These are phyloP conservation scores for Drosophila sordidapex DNA, from an alignment of 2,888 invertebrate species.

Conservation along the genomic window DNA sequence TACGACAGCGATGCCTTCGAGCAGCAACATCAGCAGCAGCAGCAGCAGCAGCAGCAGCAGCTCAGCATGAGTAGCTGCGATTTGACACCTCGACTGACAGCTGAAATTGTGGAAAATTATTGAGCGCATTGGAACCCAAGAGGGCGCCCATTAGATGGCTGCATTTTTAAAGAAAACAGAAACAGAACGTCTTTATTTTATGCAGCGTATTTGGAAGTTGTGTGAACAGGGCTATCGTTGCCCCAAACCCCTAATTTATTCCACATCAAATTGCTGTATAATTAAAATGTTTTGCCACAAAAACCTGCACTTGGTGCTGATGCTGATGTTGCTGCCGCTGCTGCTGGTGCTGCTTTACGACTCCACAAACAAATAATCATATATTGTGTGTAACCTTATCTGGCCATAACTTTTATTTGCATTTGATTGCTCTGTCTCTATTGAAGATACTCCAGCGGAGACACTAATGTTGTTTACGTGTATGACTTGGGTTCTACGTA, in stretches of 20 bases:
- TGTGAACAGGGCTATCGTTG: conserved; percentile 59
- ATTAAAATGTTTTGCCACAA: conserved; percentile 58
- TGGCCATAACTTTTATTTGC: conserved; percentile 56
- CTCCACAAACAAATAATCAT: conserved; percentile 72
- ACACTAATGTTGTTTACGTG: conserved; percentile 31
- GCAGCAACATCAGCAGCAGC: conserved; percentile 26
- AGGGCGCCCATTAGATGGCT: conserved; percentile 76
- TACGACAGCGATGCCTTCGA: conserved; percentile 40
- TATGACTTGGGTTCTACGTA: background rate
- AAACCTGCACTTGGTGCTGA: conserved; percentile 45
- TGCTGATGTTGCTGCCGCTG: conserved; percentile 3
- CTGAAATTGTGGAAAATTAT: conserved; percentile 84
- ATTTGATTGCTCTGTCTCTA: conserved; percentile 32
- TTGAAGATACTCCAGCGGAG: conserved; percentile 16
- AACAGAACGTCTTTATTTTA: conserved; percentile 64
- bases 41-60: conserved; percentile 20
- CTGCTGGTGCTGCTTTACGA: conserved; percentile 51
- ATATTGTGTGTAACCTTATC: conserved; percentile 75
- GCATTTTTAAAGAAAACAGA: conserved; percentile 45
- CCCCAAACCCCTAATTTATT: conserved; percentile 73
- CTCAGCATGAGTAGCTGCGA: conserved; percentile 85
- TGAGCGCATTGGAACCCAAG: conserved; percentile 81
- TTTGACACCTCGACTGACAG: conserved; percentile 85
- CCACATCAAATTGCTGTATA: conserved; percentile 68
- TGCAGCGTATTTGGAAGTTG: conserved; percentile 55